Base-by-base conservation (phyloP, 2,797 vertebrate genomes). In the Chromis chromis region DNA sequence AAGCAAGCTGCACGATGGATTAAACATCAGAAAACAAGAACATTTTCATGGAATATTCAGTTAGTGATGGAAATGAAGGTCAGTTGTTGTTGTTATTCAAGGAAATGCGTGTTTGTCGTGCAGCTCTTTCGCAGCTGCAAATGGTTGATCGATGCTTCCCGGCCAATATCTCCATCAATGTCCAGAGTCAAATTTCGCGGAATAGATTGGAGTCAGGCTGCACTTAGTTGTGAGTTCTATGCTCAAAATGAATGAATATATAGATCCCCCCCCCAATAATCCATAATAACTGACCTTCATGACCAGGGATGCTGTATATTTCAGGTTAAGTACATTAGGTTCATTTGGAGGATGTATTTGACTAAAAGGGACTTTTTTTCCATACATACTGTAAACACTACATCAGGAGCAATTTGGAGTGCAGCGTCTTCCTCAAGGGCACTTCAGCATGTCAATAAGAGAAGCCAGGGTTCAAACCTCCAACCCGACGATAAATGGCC, bases 41-140 rank as follows among this genome's bases (percentile, higher is more conserved):
- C 7, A 28, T 16, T 70, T 78, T 62, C 39, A 57, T 63, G 0
- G 40, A 63, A 69, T 58, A 71, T 70, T 76, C 54, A 69, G 59
- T 53, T 27, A 40, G 19, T 6, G 48, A 60, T 63, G 62, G 22
- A 71, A 75, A 70, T 67, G 58, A 70, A 64, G 61, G 64, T 71
- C 54, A 58, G 61, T 61, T 68, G 9, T 21, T n/a, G 36, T 83
- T 69, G 52, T 71, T 67, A 83, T 85, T 76, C 74, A 66, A 76
- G 70, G 73, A 55, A 49, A 68, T 31, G 24, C 33, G 1, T 40
- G 22, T 54, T 66, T 53, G n/a, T 74, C 11, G 16, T 56, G 46
- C 24, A 42, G 64, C 60, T 49, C 5, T 69, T 44, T 58, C n/a
- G 36, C 14, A 81, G 48, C 57, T 64, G 40, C 14, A 65, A 69